These are phyloP conservation scores for Acronicta leporina DNA, from an alignment of 2,888 invertebrate species.

Conservation along the genomic window DNA sequence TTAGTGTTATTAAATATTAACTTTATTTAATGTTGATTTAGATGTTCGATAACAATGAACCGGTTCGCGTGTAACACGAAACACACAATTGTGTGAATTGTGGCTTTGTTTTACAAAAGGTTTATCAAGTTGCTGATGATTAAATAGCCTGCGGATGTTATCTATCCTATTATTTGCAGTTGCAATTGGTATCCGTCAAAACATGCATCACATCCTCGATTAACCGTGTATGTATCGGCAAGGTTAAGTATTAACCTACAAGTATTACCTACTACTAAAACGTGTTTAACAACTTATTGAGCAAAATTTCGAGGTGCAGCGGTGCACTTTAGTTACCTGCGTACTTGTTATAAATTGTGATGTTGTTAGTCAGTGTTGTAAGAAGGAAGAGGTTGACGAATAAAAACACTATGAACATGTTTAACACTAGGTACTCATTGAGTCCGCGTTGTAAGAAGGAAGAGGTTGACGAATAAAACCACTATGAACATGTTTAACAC, in stretches of 20 bases:
- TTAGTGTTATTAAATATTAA: constrained; percentile 24
- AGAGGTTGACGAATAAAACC: too few species aligned
- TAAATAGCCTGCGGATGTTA: constrained; percentile 27
- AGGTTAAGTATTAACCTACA: neutral
- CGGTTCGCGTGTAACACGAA: constrained; percentile 36
- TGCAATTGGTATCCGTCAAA: constrained; percentile 15
- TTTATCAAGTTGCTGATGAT: constrained; percentile 18
- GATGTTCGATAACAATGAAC: constrained; percentile 43
- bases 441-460: too few species aligned
- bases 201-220: constrained; percentile 7
- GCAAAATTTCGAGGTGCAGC: too few species aligned
- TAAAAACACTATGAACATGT: too few species aligned
- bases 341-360: too few species aligned
- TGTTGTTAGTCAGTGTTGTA: too few species aligned
- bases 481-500: too few species aligned
- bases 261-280: neutral
- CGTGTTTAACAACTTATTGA: constrained; percentile 2
- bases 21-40: constrained; percentile 42
- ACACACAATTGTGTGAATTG: constrained; percentile 41
- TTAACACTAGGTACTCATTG: too few species aligned
- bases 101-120: constrained; percentile 35
- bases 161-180: constrained; percentile 24
- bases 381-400: too few species aligned
- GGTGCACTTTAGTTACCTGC: too few species aligned
- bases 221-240: neutral